Evolutionary conservation across 1,140 invertebrate genomes (phyloP), one percentile per base, ranked within the genome.

Genomic region (Penaeus chinensis): DNA sequence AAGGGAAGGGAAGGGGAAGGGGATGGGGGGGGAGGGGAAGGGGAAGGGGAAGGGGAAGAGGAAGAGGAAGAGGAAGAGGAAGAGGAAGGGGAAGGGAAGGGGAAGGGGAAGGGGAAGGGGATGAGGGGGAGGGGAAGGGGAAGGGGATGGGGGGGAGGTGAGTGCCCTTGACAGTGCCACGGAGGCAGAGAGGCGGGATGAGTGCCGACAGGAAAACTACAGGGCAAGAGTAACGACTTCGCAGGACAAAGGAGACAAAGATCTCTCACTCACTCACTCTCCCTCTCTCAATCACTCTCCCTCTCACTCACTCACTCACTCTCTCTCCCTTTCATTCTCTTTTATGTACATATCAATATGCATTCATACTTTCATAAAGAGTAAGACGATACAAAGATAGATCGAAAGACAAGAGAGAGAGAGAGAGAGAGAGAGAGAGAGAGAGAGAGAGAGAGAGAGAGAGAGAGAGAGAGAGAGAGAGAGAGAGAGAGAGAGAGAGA

Each of bases 401-500:
- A 65, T 16, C 16, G 63, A n/a, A 65, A n/a, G n/a, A n/a, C 63
- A n/a, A 65, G 63, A 65, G 63, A 65, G 63, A 65, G 63, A 65
- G 63, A 65, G 63, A 65, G 63, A 65, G 63, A 65, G 63, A 65
- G 63, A n/a, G n/a, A n/a, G n/a, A n/a, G n/a, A 65, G n/a, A n/a
- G n/a, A n/a, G 63, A 65, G n/a, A 65, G n/a, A 65, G 16, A n/a
- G n/a, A n/a, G n/a, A 65, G n/a, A n/a, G 63, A 65, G 63, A 65
- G n/a, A 65, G n/a, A 65, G 63, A 65, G 63, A 65, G 63, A 65
- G n/a, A 65, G 63, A 65, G 63, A n/a, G n/a, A 65, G n/a, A 65
- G n/a, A n/a, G 63, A 65, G 63, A 65, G n/a, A 65, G 63, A n/a
- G n/a, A n/a, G n/a, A 65, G n/a, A n/a, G n/a, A 65, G 63, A 65